These are phyloP conservation scores for Thaleichthys pacificus DNA, from an alignment of 2,797 vertebrate genomes.

Conservation along the genomic window DNA sequence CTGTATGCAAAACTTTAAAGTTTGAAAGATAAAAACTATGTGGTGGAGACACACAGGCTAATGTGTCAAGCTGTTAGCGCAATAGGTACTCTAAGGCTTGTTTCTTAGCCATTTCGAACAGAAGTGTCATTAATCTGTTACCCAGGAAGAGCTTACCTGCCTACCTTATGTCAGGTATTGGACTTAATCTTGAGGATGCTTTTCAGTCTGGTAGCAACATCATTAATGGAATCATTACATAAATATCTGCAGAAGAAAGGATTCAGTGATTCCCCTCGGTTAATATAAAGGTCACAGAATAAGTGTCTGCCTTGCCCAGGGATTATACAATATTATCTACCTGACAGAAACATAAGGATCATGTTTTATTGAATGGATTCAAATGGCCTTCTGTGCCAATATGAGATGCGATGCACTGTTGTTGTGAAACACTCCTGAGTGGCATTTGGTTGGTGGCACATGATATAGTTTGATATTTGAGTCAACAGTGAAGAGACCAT, in stretches of 20 bases:
- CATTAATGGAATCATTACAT: slow-evolving; percentile 5
- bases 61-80: background rate
- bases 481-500: slow-evolving; percentile 38
- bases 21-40: background rate
- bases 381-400: slow-evolving; percentile 28
- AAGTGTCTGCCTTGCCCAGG: slow-evolving; percentile 42
- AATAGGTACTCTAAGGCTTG: no score
- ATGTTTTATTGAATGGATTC: slow-evolving; percentile 51
- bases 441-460: slow-evolving; percentile 36
- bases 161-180: no score
- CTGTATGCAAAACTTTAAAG: background rate
- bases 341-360: slow-evolving; percentile 33
- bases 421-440: slow-evolving; percentile 41
- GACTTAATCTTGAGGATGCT: background rate
- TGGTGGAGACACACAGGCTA: background rate
- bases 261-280: slow-evolving; percentile 32
- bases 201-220: slow-evolving; percentile 27
- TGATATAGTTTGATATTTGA: slow-evolving; percentile 34
- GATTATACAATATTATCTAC: slow-evolving; percentile 31
- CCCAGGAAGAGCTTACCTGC: no score
- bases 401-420: slow-evolving; percentile 2
- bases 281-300: slow-evolving; percentile 46
- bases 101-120: no score
- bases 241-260: slow-evolving; percentile 16
- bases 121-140: no score